Evolutionary conservation across 2,113 vertebrate genomes (phyloP).

Genomic region (Erythrocercus mccallii): DNA sequence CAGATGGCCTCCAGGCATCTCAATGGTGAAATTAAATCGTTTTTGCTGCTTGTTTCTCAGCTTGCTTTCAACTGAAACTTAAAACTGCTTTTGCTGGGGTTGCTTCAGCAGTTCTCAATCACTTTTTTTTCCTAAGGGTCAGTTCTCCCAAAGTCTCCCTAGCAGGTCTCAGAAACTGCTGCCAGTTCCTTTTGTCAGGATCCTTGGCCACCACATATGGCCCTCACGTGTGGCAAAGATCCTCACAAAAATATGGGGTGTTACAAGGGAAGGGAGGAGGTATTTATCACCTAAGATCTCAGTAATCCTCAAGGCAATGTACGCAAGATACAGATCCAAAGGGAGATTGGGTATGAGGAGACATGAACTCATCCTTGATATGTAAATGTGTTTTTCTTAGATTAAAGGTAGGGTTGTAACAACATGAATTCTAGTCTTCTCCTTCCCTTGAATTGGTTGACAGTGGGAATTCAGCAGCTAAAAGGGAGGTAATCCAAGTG

Average conservation of each 20-base stretch:
- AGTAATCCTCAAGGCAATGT: neutral
- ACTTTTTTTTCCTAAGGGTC: neutral
- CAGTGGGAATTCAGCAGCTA: neutral
- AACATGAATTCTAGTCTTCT: neutral
- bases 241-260: neutral
- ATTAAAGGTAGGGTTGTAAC: fast-evolving
- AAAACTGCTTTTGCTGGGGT: neutral
- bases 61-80: neutral
- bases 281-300: neutral
- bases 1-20: neutral
- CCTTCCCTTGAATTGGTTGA: neutral
- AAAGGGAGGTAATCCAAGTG: neutral
- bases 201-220: fast-evolving
- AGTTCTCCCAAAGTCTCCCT: neutral
- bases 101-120: neutral
- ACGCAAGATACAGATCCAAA: neutral
- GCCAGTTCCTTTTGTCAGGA: neutral
- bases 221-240: neutral
- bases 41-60: neutral
- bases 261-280: neutral
- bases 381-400: neutral
- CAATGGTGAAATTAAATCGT: neutral
- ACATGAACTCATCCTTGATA: neutral
- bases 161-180: neutral
- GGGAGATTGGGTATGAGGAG: neutral